Evolutionary conservation across 2,888 invertebrate genomes (phyloP).

Genomic region (Mylabris sibirica): DNA sequence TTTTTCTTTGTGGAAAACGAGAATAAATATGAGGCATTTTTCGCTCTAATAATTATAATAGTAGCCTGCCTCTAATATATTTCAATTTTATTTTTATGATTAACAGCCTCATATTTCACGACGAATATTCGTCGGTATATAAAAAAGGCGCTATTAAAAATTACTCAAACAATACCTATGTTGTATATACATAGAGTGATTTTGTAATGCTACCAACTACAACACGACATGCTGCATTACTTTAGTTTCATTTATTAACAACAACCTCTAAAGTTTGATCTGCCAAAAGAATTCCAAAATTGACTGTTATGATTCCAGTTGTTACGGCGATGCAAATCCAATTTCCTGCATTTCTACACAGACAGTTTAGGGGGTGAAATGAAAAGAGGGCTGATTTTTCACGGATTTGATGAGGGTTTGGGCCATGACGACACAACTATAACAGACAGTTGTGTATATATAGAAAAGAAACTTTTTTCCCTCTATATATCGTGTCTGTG

Average conservation of each 20-base stretch:
- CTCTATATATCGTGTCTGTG: conserved; percentile 18
- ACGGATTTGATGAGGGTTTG: conserved; percentile 12
- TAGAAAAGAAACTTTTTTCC: conserved; percentile 1
- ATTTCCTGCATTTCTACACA: conserved; percentile 20
- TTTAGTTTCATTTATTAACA: not conserved
- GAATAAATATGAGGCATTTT: conserved; percentile 59
- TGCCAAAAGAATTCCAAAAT: not conserved
- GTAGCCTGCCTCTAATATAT: conserved; percentile 57
- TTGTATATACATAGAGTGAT: conserved; percentile 12
- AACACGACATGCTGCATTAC: not conserved
- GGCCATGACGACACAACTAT: conserved; percentile 16
- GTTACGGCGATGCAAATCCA: conserved; percentile 30
- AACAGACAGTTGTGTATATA: conserved; percentile 2
- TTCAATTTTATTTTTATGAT: conserved; percentile 56
- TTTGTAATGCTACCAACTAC: not conserved
- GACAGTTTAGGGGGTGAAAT: conserved; percentile 13
- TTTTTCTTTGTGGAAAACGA: conserved; percentile 51
- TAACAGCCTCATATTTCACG: conserved; percentile 49
- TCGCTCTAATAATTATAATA: conserved; percentile 59
- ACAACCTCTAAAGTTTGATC: not conserved
- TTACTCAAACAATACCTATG: conserved; percentile 16
- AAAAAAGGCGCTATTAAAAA: conserved; percentile 33
- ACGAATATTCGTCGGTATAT: conserved; percentile 36
- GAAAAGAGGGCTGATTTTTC: conserved; percentile 31
- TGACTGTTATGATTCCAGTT: conserved; percentile 10